Conservation (phyloP, 2,797 vertebrate species). For the Heliangelus exortis region DNA sequence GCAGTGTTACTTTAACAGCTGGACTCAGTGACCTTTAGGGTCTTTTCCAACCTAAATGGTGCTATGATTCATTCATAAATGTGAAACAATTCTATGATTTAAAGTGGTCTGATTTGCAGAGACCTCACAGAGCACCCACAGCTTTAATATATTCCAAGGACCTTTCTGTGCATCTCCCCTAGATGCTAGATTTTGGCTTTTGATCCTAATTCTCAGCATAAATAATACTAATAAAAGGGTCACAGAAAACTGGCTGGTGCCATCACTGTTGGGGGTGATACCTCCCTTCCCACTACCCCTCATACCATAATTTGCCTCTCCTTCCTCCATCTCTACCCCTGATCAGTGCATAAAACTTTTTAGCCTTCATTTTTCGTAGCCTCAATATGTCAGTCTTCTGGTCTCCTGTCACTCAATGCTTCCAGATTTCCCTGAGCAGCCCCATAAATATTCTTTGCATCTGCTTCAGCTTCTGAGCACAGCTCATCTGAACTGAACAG, state of each 20-base stretch:
- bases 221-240: not conserved
- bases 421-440: not conserved
- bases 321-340: not conserved
- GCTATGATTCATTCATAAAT: too few species aligned
- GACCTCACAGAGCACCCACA: not conserved
- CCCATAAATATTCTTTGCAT: not conserved
- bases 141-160: not conserved
- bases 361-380: not conserved
- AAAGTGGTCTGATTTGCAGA: not conserved
- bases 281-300: not conserved
- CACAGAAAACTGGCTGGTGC: not conserved
- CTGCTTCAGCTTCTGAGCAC: not conserved
- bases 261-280: not conserved
- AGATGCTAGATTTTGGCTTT: not conserved
- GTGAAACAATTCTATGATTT: too few species aligned
- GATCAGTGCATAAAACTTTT: not conserved
- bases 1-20: too few species aligned
- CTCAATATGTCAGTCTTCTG: not conserved
- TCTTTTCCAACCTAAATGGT: too few species aligned
- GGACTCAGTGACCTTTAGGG: too few species aligned
- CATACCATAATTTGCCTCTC: not conserved
- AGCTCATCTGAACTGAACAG: not conserved
- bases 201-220: not conserved
- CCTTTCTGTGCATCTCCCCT: fast-evolving
- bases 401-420: not conserved